Evolutionary conservation across 2,888 invertebrate species (phyloP), one percentile per base, ranked within the genome.

Genomic region (Trachelus tabidus): DNA sequence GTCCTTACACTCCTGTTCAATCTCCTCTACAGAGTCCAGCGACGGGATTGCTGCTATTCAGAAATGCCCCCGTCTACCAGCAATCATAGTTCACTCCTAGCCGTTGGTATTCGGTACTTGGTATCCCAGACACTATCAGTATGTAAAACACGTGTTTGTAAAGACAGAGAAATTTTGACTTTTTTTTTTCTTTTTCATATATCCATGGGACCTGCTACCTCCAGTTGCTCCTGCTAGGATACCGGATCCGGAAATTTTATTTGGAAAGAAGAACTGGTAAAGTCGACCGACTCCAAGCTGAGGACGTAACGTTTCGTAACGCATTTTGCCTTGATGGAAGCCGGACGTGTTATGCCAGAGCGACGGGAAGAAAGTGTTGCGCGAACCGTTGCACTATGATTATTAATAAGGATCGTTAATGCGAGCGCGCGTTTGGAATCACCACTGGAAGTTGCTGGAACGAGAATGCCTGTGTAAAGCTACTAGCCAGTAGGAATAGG

Each of bases 351-450:
- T 71, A 71, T 71, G 71, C 71, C 33, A 71, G 71, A 31, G 31
- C 71, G 71, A 71, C 56, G 56, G 37, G 75, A 75, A 78, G 78
- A 78, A 78, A 75, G 78, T 40, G 73, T 78, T 78, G 75, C 75
- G 56, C 75, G 73, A 71, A 23, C 73, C 35, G 31, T 73, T 35
- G 40, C 40, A 31, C 35, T 73, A 78, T 75, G 68, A 78, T 78
- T 78, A 76, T 78, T 75, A 75, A 76, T 78, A 73, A 78, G 56
- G 23, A 56, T 56, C 56, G 56, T 56, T 56, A 56, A 56, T 56
- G 9, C 56, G 56, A 56, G 23, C 23, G 56, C 15, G 40, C 56
- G 23, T 23, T 56, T 23, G 56, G 56, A 56, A 56, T 6, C 56
- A 23, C 56, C 56, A 56, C 56, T 56, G 56, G 23, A 2, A 56